Conservation (phyloP, 2,888 invertebrate genomes). For the Apodemia hepburni region DNA sequence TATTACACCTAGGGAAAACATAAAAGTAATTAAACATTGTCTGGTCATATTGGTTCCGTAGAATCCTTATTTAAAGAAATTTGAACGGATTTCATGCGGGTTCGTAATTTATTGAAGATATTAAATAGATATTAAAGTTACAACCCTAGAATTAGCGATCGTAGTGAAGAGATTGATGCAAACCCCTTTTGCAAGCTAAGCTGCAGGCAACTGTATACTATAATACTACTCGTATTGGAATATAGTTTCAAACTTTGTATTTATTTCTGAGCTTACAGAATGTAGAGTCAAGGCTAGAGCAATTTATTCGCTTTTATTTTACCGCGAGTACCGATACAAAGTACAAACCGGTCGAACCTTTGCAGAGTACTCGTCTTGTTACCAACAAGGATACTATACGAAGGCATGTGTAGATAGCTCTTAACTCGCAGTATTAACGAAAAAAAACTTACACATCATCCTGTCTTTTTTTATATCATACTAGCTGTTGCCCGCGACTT, state of each 20-base stretch:
- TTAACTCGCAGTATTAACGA: too few relatives aligned
- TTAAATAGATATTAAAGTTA: background rate
- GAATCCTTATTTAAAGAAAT: too few relatives aligned
- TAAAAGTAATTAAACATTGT: too few relatives aligned
- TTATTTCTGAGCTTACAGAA: background rate
- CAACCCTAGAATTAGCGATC: background rate
- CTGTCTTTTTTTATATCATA: too few relatives aligned
- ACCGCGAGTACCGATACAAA: background rate
- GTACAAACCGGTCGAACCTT: slow-evolving; percentile 6
- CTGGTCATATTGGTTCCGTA: too few relatives aligned
- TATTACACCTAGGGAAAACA: too few relatives aligned
- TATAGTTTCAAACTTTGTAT: background rate
- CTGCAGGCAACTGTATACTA: background rate
- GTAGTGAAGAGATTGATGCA: background rate
- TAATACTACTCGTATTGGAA: background rate
- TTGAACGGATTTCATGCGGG: too few relatives aligned
- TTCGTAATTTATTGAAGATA: too few relatives aligned
- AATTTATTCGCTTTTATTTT: slow-evolving; percentile 7
- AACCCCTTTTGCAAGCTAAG: background rate
- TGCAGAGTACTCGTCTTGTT: slow-evolving; percentile 1
- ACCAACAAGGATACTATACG: background rate
- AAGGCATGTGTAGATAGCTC: too few relatives aligned
- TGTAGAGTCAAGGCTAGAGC: slow-evolving; percentile 3
- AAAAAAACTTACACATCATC: too few relatives aligned
- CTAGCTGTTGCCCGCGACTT: too few relatives aligned